Percentiles rank a stretch among this genome's conserved stretches.
These are phyloP conservation scores for Gymnothorax reevesii DNA, from an alignment of 2,797 vertebrate genomes.

Conservation along the genomic window DNA sequence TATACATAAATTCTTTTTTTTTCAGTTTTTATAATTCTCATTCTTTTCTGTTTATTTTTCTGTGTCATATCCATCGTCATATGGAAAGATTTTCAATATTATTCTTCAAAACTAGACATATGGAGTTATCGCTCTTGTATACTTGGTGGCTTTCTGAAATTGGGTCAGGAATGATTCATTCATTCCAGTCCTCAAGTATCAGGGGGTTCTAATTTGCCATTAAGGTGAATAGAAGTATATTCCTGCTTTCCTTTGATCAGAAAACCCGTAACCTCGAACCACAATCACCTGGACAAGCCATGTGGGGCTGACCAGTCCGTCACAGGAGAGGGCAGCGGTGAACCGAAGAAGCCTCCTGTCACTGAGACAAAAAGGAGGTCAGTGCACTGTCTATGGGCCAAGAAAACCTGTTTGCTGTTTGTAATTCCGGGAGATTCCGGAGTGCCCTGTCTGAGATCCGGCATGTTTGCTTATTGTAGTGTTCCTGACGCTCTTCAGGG, in stretches of 20 bases:
- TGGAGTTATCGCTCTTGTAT: neutral
- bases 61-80: neutral
- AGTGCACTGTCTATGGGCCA: conserved; percentile 8
- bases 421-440: conserved; percentile 5
- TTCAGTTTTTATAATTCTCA: neutral
- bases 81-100: neutral
- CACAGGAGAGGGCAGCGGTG: conserved; percentile 54
- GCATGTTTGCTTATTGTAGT: neutral
- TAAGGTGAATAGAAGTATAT: neutral
- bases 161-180: neutral
- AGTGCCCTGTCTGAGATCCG: neutral
- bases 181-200: neutral
- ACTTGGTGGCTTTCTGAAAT: neutral
- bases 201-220: neutral
- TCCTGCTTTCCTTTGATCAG: conserved; percentile 24
- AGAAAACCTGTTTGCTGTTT: conserved; percentile 6
- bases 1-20: no score
- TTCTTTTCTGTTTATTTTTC: neutral
- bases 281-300: conserved; percentile 37
- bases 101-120: neutral
- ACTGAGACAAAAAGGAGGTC: conserved; percentile 66
- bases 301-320: conserved; percentile 46
- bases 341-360: conserved; percentile 62
- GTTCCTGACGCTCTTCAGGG: neutral
- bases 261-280: conserved; percentile 33